Evolutionary conservation across 2,797 vertebrate species (phyloP).

Genomic region (Periparus ater): DNA sequence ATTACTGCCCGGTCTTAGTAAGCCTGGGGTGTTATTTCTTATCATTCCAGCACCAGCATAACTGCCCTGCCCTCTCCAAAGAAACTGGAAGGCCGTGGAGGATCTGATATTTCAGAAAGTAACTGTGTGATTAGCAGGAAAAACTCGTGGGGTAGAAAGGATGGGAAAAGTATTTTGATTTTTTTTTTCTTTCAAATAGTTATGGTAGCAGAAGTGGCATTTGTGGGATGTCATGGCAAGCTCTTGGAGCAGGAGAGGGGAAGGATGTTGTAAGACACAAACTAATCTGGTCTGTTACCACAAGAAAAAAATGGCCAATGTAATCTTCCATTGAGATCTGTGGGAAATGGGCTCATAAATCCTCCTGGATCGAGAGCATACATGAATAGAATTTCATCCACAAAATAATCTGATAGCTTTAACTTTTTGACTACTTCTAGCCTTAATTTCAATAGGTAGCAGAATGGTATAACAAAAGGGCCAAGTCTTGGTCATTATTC

Average conservation of each 20-base stretch:
- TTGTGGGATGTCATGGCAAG: not conserved
- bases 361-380: not conserved
- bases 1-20: rapidly evolving
- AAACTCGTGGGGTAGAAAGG: rapidly evolving
- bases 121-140: not conserved
- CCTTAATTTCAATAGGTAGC: not conserved
- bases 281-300: not conserved
- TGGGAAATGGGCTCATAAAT: not conserved
- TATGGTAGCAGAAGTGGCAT: not conserved
- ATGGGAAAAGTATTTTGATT: not conserved
- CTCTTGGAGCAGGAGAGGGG: not conserved
- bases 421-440: not conserved
- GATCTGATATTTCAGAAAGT: not conserved
- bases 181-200: not conserved
- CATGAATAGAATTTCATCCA: not conserved
- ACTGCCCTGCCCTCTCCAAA: not conserved
- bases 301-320: not conserved
- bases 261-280: rapidly evolving
- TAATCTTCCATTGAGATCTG: not conserved
- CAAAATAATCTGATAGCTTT: not conserved
- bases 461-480: not conserved
- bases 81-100: not conserved
- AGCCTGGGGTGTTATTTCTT: not conserved
- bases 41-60: not conserved
- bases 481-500: not conserved